Conservation (phyloP, 2,113 vertebrate species). For the Mobula hypostoma region DNA sequence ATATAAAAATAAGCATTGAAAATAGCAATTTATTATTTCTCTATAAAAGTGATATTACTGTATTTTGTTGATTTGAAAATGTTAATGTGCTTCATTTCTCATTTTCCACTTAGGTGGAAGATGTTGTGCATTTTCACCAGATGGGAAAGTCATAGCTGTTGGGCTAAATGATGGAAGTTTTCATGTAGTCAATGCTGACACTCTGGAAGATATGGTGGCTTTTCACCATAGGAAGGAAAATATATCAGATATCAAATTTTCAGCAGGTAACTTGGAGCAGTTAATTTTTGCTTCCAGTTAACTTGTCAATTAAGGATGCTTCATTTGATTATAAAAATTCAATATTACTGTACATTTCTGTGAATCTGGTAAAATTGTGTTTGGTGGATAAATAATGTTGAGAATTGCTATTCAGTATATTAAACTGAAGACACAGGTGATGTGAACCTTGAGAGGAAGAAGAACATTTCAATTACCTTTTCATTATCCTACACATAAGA, state of each 20-base stretch:
- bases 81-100: neutral
- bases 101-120: conserved; percentile 67
- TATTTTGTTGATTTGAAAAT: conserved; percentile 18
- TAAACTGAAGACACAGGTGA: neutral
- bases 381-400: neutral
- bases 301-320: neutral
- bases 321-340: neutral
- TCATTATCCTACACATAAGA: neutral
- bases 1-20: neutral
- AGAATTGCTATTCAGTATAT: neutral
- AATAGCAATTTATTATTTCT: neutral
- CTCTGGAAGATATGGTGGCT: conserved; percentile 93
- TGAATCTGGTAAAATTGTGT: neutral
- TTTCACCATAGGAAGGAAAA: conserved; percentile 95
- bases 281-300: conserved; percentile 36
- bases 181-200: conserved; percentile 92
- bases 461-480: too few species aligned
- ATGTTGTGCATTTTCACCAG: conserved; percentile 93
- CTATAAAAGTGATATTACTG: neutral
- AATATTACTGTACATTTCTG: neutral
- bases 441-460: neutral
- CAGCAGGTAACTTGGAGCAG: conserved; percentile 64
- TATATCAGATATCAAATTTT: conserved; percentile 94
- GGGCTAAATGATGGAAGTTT: conserved; percentile 94
- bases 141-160: conserved; percentile 89